Conservation (phyloP, 2,888 invertebrate species). For the Pomacea canaliculata region DNA sequence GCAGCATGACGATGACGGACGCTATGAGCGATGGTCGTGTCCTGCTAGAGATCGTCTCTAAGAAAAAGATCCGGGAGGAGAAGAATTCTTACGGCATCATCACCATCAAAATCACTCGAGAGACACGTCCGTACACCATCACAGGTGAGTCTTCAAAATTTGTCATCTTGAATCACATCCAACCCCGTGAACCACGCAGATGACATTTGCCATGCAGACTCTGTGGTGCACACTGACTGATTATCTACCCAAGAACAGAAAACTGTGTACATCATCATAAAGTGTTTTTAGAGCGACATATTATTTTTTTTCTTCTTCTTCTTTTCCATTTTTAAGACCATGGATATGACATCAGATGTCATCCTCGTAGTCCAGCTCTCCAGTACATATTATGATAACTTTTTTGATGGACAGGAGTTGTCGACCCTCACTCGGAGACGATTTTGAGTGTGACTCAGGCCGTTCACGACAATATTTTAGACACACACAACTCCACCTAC, state of each 20-base stretch:
- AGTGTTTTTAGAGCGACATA: too few species aligned
- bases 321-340: too few species aligned
- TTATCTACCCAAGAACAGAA: too few species aligned
- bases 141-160: constrained; percentile 23
- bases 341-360: too few species aligned
- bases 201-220: too few species aligned
- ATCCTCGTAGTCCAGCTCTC: too few species aligned
- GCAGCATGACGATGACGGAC: constrained; percentile 52
- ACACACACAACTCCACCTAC: constrained; percentile 44
- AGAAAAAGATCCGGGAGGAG: constrained; percentile 61
- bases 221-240: too few species aligned
- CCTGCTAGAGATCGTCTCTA: constrained; percentile 57
- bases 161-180: constrained; percentile 38
- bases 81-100: constrained; percentile 65
- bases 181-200: too few species aligned
- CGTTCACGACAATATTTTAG: constrained; percentile 47
- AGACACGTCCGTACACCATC: constrained; percentile 60
- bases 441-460: constrained; percentile 49
- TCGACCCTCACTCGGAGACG: constrained; percentile 50
- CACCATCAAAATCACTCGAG: constrained; percentile 63
- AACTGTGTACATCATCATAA: too few species aligned
- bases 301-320: too few species aligned
- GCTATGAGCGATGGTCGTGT: constrained; percentile 65
- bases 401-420: constrained; percentile 29
- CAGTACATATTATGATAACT: too few species aligned